phyloP scores from a whole-genome alignment of 2,888 invertebrate genomes.

The Meteorus cinctellus region DNA sequence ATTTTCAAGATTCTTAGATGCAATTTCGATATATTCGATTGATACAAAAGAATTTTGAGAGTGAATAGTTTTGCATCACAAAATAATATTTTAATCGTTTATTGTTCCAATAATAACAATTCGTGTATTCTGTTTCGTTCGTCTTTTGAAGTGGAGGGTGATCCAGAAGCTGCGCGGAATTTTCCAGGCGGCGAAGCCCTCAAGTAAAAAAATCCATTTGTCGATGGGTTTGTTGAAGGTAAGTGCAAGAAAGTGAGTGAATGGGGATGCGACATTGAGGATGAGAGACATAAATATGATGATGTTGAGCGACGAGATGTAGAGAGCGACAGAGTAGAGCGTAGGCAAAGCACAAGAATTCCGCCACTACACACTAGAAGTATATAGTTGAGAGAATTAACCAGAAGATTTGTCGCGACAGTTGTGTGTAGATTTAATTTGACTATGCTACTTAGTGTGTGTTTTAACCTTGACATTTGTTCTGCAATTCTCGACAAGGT shows the following conservation, averaged over 20 bases:
- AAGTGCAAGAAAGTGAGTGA: neutral
- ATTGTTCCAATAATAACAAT: neutral
- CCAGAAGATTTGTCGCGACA: slow-evolving; percentile 46
- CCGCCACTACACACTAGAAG: neutral
- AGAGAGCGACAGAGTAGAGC: neutral
- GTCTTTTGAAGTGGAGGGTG: slow-evolving; percentile 5
- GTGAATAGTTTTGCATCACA: neutral
- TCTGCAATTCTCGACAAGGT: slow-evolving; percentile 35
- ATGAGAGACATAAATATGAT: neutral
- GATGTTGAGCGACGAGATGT: slow-evolving; percentile 1
- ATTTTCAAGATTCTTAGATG: too few species aligned
- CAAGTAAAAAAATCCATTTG: slow-evolving; percentile 9
- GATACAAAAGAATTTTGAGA: neutral
- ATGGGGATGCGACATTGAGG: neutral
- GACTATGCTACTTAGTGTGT: slow-evolving; percentile 7
- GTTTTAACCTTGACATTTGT: slow-evolving; percentile 40
- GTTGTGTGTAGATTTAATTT: slow-evolving; percentile 34
- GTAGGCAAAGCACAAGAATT: neutral
- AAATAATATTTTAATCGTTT: slow-evolving; percentile 8
- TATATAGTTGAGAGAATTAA: slow-evolving; percentile 16
- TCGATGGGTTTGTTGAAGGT: neutral
- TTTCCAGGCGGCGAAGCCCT: slow-evolving; percentile 34
- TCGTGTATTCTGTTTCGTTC: neutral
- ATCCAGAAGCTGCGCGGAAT: slow-evolving; percentile 1
- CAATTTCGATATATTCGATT: neutral